Conservation (phyloP, 2,113 vertebrate genomes). For the Phaetusa simplex region DNA sequence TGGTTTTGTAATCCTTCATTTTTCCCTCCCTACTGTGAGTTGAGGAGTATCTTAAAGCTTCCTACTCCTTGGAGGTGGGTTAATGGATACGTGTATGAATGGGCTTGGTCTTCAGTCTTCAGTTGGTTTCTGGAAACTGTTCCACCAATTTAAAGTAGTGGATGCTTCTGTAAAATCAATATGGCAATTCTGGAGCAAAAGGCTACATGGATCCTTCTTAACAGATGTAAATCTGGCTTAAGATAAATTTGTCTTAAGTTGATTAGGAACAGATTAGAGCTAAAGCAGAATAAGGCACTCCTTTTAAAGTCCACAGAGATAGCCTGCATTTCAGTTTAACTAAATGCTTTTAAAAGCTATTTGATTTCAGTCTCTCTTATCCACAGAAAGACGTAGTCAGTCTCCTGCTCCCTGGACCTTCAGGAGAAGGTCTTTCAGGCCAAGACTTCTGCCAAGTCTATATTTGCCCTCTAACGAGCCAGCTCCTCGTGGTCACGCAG, state of each 20-base stretch:
- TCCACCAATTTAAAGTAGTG: fast-evolving
- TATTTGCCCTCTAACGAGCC: fast-evolving
- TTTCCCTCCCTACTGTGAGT: background rate
- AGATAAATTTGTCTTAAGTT: conserved; percentile 29
- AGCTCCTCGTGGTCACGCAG: fast-evolving
- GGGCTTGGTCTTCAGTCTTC: background rate
- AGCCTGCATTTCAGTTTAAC: background rate
- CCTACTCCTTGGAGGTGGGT: background rate
- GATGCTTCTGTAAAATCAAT: background rate
- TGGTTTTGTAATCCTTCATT: background rate
- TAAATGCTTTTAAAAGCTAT: background rate
- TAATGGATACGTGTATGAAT: background rate
- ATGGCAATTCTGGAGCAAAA: background rate
- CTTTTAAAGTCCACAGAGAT: background rate
- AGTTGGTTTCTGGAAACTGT: background rate
- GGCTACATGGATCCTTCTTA: background rate
- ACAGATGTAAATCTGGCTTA: conserved; percentile 33
- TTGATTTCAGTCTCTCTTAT: background rate
- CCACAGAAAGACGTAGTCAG: background rate
- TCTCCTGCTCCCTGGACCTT: background rate
- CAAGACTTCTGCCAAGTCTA: background rate
- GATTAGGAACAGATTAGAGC: conserved; percentile 33
- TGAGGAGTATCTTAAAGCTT: background rate
- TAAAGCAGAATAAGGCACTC: background rate
- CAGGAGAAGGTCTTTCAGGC: background rate